A percentile compares a stretch with the other conserved stretches of the same genome.
Evolutionary conservation across 30 jellyfish, hydroid and myxozoan species (phyloP).

Genomic region (Hydractinia symbiolongicarpus): DNA sequence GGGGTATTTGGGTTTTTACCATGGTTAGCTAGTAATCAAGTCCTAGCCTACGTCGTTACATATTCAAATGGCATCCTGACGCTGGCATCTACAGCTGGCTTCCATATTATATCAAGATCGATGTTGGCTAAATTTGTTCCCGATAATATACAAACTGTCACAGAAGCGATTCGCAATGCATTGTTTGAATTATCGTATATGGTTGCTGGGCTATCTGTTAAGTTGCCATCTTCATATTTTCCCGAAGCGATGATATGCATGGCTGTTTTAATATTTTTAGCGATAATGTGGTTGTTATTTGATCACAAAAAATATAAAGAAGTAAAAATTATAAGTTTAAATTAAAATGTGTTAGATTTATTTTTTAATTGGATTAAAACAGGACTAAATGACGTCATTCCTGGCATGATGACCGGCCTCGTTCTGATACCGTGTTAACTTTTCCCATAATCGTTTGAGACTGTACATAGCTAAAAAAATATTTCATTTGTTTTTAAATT

Average conservation of each 20-base stretch:
- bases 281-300: background rate
- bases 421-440: too few relatives aligned
- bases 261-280: background rate
- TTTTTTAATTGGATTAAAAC: too few relatives aligned
- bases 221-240: background rate
- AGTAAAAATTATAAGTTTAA: too few relatives aligned
- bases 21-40: background rate
- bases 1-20: background rate
- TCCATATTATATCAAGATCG: slow-evolving; percentile 7
- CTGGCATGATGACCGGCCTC: too few relatives aligned
- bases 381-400: too few relatives aligned
- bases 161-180: slow-evolving; percentile 15
- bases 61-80: background rate
- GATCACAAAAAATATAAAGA: background rate
- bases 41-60: background rate
- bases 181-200: slow-evolving; percentile 7
- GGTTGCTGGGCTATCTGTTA: background rate
- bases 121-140: slow-evolving; percentile 13
- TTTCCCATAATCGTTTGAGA: too few relatives aligned
- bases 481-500: too few relatives aligned
- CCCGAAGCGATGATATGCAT: background rate
- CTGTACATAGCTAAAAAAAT: too few relatives aligned
- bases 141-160: background rate
- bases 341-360: too few relatives aligned
- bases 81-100: background rate